Conservation (phyloP, 1,140 invertebrate genomes). For the Eumeta japonica region DNA sequence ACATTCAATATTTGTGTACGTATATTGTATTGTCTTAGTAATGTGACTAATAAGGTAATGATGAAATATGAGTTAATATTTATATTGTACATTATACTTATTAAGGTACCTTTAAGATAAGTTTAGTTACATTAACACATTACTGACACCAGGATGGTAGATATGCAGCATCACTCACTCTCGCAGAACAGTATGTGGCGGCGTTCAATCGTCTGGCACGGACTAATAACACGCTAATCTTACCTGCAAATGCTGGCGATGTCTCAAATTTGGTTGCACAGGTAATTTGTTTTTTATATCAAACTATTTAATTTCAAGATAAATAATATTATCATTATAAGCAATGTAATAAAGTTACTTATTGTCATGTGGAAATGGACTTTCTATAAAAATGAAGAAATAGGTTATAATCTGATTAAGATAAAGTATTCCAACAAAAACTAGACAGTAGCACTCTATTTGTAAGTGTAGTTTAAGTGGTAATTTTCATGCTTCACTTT, state of each 20-base stretch:
- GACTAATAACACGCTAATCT: slow-evolving; percentile 90
- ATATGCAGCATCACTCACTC: slow-evolving; percentile 85
- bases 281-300: slow-evolving; percentile 52
- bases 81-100: too few species aligned
- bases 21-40: too few species aligned
- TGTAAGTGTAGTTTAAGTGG: too few species aligned
- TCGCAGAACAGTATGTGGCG: slow-evolving; percentile 93
- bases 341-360: not conserved
- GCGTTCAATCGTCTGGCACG: slow-evolving; percentile 93
- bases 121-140: too few species aligned
- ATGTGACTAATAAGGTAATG: too few species aligned
- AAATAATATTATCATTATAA: not conserved
- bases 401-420: too few species aligned
- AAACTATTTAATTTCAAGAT: not conserved
- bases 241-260: slow-evolving; percentile 89
- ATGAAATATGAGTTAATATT: too few species aligned
- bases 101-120: too few species aligned
- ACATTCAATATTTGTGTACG: too few species aligned
- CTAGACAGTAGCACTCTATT: too few species aligned
- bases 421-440: too few species aligned
- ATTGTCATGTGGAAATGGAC: not conserved
- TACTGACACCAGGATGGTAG: slow-evolving; percentile 70
- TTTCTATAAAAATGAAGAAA: not conserved
- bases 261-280: slow-evolving; percentile 81
- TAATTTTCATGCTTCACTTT: too few species aligned